These are phyloP conservation scores for Entosphenus tridentatus DNA, from an alignment of 2,113 vertebrate genomes.

Conservation along the genomic window DNA sequence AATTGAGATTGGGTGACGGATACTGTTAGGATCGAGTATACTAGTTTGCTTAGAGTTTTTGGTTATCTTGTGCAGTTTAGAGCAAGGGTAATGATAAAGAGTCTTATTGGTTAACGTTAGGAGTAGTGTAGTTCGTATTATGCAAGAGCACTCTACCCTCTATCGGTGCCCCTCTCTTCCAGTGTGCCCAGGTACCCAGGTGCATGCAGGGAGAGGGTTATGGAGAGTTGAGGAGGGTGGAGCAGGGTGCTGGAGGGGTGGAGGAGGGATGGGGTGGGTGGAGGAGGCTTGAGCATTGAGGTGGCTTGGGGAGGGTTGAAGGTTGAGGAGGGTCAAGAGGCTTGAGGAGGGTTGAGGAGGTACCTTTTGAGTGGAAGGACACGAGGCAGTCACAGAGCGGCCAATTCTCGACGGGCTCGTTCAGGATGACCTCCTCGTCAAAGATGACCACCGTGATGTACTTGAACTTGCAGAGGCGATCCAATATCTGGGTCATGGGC, in stretches of 20 bases:
- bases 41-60: too few relatives aligned
- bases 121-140: too few relatives aligned
- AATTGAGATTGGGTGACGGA: too few relatives aligned
- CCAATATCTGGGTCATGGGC: constrained; percentile 96
- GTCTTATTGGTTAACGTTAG: too few relatives aligned
- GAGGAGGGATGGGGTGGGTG: not conserved
- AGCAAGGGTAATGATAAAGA: too few relatives aligned
- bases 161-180: too few relatives aligned
- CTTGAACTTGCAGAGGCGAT: constrained; percentile 84
- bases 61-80: too few relatives aligned
- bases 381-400: constrained; percentile 88
- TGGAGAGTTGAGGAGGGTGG: not conserved
- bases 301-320: not conserved
- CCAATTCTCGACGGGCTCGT: constrained; percentile 82
- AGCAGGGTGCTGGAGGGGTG: not conserved
- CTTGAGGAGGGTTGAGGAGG: not conserved
- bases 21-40: too few relatives aligned
- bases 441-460: constrained; percentile 92
- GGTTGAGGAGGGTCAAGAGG: not conserved
- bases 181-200: too few relatives aligned
- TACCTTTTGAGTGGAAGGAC: constrained; percentile 97
- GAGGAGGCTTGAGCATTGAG: not conserved
- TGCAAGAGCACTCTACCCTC: too few relatives aligned
- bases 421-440: constrained; percentile 81
- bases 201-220: not conserved